Conservation (phyloP, 2,113 vertebrate species). For the Sclerurus mexicanus region DNA sequence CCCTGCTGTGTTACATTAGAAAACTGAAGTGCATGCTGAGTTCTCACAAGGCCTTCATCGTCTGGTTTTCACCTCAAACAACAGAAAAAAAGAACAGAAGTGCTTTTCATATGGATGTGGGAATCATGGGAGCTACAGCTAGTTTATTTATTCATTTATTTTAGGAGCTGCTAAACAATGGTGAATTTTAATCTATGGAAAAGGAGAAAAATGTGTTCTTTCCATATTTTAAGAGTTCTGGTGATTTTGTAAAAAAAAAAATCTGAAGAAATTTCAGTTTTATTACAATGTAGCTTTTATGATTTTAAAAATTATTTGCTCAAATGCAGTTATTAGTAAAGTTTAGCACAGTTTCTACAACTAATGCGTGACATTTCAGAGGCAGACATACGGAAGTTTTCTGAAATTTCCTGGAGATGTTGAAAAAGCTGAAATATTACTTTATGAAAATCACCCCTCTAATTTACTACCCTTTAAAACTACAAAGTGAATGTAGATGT, state of each 20-base stretch:
- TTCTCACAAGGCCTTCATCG: background rate
- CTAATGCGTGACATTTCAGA: background rate
- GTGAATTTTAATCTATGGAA: background rate
- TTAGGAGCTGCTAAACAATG: background rate
- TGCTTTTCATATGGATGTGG: background rate
- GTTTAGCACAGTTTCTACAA: background rate
- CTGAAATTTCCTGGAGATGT: background rate
- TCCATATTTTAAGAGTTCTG: background rate
- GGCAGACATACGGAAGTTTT: background rate
- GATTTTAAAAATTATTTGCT: background rate
- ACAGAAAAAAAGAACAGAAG: background rate
- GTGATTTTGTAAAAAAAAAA: background rate
- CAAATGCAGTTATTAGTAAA: background rate
- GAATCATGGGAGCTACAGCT: background rate
- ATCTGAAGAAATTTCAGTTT: background rate
- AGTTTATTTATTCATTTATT: background rate
- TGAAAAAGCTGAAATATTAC: background rate
- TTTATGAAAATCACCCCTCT: background rate
- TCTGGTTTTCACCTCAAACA: background rate
- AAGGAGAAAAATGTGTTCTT: background rate
- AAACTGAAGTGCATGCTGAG: background rate
- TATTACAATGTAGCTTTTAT: background rate
- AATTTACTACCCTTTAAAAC: background rate
- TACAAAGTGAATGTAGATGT: background rate
- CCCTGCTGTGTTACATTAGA: conserved; percentile 19